Evolutionary conservation across 2,888 invertebrate species (phyloP), one percentile per base, ranked within the genome.

Genomic region (Urechis unicinctus): DNA sequence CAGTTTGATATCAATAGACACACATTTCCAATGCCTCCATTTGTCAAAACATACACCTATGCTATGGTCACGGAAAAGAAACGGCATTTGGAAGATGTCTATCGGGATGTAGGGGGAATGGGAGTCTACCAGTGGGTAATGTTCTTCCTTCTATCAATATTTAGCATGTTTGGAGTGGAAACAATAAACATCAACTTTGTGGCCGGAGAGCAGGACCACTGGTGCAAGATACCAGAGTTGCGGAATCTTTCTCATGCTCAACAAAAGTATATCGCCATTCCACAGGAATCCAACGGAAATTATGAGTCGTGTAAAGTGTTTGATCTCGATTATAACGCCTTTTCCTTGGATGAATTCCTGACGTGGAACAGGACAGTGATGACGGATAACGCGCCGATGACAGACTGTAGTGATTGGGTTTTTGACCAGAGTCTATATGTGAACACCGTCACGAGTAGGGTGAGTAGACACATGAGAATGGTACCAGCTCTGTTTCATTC

Each of bases 191-290:
- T 58, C 53, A 58, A 46, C 41, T 61, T 61, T 46, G 51, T 61
- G 2, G 61, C 52, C 13, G 57, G 49, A 30, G 41, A 47, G 28
- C 50, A 50, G 56, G 52, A 59, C 26, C 61, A 61, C 56, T 61
- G 55, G 52, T 61, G 61, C 52, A 17, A 43, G 36, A 50, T 61
- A n/a, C 42, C 50, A 1, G 50, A 48, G 21, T 54, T 61, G 28
- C 21, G 24, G n/a, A 53, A 52, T 31, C 43, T 54, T n/a, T 28
- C 53, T 22, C 41, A 53, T 30, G 52, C 46, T 5, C 56, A 42
- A n/a, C 62, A 61, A 50, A 59, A 53, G 46, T n/a, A 56, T 31
- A 55, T 63, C 4, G 59, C 61, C 28, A 55, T 61, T 2, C 62
- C 62, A 1, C 47, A 51, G 21, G 51, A 5, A 6, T 3, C 2